A percentile compares a stretch with the other conserved stretches of the same genome.
These are phyloP conservation scores for Zaprionus ghesquierei DNA, from an alignment of 1,140 invertebrate species.

Conservation along the genomic window DNA sequence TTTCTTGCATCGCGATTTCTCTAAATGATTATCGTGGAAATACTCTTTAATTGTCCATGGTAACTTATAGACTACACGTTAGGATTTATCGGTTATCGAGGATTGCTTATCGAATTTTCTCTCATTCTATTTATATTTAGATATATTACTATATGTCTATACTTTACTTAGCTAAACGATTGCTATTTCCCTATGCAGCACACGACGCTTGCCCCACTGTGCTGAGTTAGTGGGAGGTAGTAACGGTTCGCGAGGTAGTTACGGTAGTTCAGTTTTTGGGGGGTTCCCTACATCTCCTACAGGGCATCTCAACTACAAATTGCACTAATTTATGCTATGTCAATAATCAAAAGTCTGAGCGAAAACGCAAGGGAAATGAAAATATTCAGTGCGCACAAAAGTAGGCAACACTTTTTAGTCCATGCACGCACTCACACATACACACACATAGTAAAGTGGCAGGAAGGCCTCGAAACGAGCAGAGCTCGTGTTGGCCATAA, in stretches of 20 bases:
- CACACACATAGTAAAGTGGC: background rate
- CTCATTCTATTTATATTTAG: conserved; percentile 17
- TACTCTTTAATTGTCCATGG: conserved; percentile 56
- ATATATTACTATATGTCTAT: background rate
- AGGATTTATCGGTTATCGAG: conserved; percentile 44
- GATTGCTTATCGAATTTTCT: conserved; percentile 69
- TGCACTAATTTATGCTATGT: conserved; percentile 39
- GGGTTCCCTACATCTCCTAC: conserved; percentile 14
- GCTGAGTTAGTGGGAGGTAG: conserved; percentile 59
- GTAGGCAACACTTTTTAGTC: conserved; percentile 29
- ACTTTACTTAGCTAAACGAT: conserved; percentile 11
- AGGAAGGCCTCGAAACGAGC: conserved; percentile 37
- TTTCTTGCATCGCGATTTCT: conserved; percentile 18
- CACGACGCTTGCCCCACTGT: conserved; percentile 22
- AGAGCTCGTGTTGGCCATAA: conserved; percentile 70
- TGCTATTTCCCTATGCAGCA: conserved; percentile 33
- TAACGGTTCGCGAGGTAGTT: conserved; percentile 68
- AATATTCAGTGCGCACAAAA: conserved; percentile 39
- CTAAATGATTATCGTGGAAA: conserved; percentile 74
- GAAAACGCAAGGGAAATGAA: conserved; percentile 48
- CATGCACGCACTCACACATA: background rate
- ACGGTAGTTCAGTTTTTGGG: conserved; percentile 48
- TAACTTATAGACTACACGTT: conserved; percentile 27
- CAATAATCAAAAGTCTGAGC: background rate
- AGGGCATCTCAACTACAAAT: conserved; percentile 25